Evolutionary conservation across 2,888 invertebrate genomes (phyloP).

Genomic region (Spilarctia lutea): DNA sequence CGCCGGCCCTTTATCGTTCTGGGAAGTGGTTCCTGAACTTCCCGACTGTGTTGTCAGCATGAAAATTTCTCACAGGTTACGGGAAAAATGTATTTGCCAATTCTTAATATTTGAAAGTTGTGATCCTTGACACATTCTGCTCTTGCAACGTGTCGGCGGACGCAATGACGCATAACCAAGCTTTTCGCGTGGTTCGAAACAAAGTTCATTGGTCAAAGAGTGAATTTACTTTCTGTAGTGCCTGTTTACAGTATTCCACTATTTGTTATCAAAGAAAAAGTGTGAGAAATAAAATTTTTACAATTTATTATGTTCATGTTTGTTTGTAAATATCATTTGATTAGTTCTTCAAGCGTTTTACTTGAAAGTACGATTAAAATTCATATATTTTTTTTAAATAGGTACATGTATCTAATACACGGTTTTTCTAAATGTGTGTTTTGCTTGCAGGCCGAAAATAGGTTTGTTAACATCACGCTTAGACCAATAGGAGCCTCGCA

Average conservation of each 20-base stretch:
- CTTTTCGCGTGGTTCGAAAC: conserved; percentile 62
- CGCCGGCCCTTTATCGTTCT: conserved; percentile 84
- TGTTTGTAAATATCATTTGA: not conserved
- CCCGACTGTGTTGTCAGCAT: conserved; percentile 78
- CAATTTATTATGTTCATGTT: not conserved
- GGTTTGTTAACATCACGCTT: too few relatives aligned
- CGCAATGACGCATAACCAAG: conserved; percentile 68
- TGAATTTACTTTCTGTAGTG: conserved; percentile 20
- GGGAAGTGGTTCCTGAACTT: conserved; percentile 86
- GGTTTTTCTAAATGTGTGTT: too few relatives aligned
- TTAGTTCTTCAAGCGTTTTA: not conserved
- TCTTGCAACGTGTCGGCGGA: conserved; percentile 60
- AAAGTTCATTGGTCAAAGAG: conserved; percentile 54
- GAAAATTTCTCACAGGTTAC: conserved; percentile 58
- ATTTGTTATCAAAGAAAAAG: not conserved
- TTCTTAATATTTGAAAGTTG: conserved; percentile 71
- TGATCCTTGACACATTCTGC: conserved; percentile 75
- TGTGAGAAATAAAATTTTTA: not conserved
- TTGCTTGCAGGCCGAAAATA: too few relatives aligned
- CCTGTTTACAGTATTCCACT: conserved; percentile 19
- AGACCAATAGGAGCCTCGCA: too few relatives aligned
- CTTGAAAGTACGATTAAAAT: too few relatives aligned
- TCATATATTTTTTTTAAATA: not conserved
- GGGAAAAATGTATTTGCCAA: conserved; percentile 56
- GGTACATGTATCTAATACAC: too few relatives aligned